A percentile compares a stretch with the other conserved stretches of the same genome.
phyloP scores from a whole-genome alignment of 2,888 invertebrate species.

The Agrotis clavis region DNA sequence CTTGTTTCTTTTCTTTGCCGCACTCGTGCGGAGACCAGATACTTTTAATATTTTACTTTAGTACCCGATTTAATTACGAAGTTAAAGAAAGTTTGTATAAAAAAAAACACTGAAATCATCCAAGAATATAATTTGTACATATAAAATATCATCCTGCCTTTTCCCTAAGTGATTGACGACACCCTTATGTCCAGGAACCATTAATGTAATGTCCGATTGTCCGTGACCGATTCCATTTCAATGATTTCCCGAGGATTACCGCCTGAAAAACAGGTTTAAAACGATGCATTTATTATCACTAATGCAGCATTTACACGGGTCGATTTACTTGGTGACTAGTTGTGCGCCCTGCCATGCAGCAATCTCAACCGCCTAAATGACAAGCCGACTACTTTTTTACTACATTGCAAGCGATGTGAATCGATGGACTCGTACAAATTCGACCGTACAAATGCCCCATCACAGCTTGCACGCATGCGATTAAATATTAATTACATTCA shows the following conservation, averaged over 20 bases:
- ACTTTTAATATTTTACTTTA: neutral
- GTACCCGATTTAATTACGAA: neutral
- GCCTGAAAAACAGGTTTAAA: neutral
- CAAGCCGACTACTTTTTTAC: too few relatives aligned
- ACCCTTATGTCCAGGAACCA: neutral
- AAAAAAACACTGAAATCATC: neutral
- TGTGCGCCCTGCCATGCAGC: too few relatives aligned
- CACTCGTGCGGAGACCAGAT: too few relatives aligned
- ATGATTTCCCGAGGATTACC: neutral
- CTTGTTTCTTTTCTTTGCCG: too few relatives aligned
- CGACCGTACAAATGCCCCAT: too few relatives aligned
- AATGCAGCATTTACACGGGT: neutral
- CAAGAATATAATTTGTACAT: neutral
- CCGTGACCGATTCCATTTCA: neutral
- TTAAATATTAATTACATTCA: conserved; percentile 11
- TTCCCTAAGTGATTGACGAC: neutral
- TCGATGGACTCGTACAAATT: too few relatives aligned
- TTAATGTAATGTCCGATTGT: neutral
- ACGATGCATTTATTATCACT: conserved; percentile 1
- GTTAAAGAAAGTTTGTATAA: neutral
- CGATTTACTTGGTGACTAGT: too few relatives aligned
- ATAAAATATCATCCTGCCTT: too few relatives aligned
- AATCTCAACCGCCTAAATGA: too few relatives aligned
- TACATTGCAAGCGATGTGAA: too few relatives aligned
- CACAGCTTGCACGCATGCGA: too few relatives aligned